Base-by-base conservation (phyloP, 2,888 invertebrate species). In the Plutella xylostella region DNA sequence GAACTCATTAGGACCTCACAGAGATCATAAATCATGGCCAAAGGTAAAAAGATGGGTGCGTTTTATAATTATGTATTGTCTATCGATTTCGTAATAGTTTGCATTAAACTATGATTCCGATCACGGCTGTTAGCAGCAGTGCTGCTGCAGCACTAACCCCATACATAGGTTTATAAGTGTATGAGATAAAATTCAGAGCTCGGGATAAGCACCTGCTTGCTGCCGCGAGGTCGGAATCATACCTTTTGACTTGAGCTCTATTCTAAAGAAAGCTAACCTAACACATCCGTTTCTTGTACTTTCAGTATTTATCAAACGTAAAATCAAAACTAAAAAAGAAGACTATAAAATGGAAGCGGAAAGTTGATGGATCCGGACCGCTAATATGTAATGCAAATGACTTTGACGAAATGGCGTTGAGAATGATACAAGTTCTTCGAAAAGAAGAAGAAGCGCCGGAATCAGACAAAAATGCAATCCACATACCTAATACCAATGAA, bases 301-400 rank as follows among this genome's bases (percentile, higher is more conserved):
- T 25, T 22, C 49, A 56, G 56, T 55, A 56, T 45, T 42, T 55
- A 15, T 49, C 48, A 41, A 47, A 55, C 38, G 38, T 55, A 34
- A 56, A 56, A 40, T 51, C 52, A 38, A 56, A 55, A 42, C 43
- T 57, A 39, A 57, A 54, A 21, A 48, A 41, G 11, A 55, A 53
- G 45, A 46, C 38, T 9, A 46, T 54, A 7, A 55, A 55, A 49
- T 56, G 56, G 56, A 50, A 22, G 22, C 50, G 50, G 31, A 56
- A 47, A 21, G 46, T 42, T 35, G 50, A 55, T 41, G 55, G 56
- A 6, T 47, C 47, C n/a, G 49, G 51, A 17, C 47, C 50, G 3
- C 40, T 53, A 35, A 54, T 57, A 17, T 51, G 51, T 18, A 55
- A 54, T 39, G 46, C 49, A 40, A 51, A 54, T 22, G 57, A 57